Conservation (phyloP, 2,113 vertebrate genomes). For the Axis porcinus region DNA sequence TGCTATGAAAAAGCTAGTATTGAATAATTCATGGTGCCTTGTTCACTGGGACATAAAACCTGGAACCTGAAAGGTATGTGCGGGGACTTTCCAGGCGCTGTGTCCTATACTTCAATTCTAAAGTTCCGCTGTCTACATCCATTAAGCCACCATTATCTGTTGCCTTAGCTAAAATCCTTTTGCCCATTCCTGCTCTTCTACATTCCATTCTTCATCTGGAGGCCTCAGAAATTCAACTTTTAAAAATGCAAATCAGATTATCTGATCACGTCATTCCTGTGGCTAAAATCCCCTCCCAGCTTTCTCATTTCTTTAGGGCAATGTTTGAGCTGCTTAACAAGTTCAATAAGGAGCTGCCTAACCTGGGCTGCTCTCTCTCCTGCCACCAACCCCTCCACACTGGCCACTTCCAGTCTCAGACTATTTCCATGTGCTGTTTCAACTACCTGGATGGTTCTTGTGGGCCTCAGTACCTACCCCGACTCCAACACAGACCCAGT, state of each 20-base stretch:
- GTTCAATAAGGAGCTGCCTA: not conserved
- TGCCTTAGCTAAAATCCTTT: not conserved
- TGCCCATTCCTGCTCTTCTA: not conserved
- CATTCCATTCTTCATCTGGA: conserved; percentile 20
- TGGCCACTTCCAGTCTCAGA: not conserved
- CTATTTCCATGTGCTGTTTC: not conserved
- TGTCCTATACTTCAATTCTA: not conserved
- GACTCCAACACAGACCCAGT: not conserved
- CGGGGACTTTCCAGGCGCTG: not conserved
- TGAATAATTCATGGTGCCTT: not conserved
- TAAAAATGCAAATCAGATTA: not conserved
- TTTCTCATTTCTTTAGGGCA: not conserved
- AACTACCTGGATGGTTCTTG: not conserved
- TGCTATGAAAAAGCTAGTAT: not conserved
- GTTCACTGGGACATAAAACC: not conserved
- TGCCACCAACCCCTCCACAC: not conserved
- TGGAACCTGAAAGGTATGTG: not conserved
- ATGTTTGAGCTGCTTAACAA: not conserved
- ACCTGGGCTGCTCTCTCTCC: not conserved
- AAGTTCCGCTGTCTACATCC: not conserved
- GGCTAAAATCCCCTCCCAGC: not conserved
- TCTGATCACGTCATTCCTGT: not conserved
- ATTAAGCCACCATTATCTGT: not conserved
- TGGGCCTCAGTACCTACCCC: not conserved
- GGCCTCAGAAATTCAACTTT: not conserved